Percentiles rank a stretch among this genome's conserved stretches.
Evolutionary conservation across 1,140 invertebrate genomes (phyloP).

Genomic region (Platorchestia sp.): DNA sequence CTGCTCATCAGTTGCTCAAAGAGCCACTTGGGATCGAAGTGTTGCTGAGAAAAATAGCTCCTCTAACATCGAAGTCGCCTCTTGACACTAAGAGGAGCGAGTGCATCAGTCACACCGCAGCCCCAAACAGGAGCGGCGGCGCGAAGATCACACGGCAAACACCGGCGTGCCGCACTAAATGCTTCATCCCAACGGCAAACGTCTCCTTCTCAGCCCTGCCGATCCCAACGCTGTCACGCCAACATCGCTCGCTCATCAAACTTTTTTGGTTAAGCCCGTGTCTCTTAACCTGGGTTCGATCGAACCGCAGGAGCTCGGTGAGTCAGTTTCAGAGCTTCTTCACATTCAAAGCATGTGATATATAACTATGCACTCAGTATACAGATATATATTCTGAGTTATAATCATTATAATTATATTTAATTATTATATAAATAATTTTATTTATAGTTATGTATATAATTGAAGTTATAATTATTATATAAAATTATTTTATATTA

Average conservation of each 20-base stretch:
- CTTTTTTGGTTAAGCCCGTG: background rate
- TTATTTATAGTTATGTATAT: no score
- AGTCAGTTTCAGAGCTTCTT: no score
- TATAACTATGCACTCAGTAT: no score
- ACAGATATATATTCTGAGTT: no score
- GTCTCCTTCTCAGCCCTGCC: background rate
- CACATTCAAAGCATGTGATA: no score
- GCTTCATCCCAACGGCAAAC: constrained; percentile 12
- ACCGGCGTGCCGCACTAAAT: background rate
- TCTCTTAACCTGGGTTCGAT: no score
- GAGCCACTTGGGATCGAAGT: no score
- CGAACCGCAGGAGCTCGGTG: no score
- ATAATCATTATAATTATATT: no score
- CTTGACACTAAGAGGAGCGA: background rate
- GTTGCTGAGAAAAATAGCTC: background rate
- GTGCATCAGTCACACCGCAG: background rate
- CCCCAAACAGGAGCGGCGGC: background rate
- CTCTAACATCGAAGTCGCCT: background rate
- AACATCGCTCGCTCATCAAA: background rate
- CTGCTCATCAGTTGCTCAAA: background rate
- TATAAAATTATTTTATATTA: no score
- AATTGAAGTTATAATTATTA: no score
- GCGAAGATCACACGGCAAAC: constrained; percentile 21
- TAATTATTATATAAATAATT: no score
- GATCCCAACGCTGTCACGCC: background rate